Conservation (phyloP, 2,113 vertebrate species). For the Stegostoma tigrinum region DNA sequence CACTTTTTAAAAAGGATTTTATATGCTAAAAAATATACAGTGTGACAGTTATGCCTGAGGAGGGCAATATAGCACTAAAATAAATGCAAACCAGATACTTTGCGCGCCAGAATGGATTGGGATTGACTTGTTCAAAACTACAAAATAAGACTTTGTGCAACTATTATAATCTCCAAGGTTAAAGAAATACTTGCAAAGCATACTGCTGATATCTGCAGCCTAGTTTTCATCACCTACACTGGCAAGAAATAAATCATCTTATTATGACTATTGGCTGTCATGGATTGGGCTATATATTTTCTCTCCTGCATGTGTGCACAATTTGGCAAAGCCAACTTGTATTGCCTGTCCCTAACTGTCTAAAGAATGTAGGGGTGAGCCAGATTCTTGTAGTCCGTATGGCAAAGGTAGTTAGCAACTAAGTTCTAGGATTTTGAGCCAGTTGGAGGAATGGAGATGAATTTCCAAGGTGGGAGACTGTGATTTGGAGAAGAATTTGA, state of each 20-base stretch:
- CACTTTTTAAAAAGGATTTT: neutral
- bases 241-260: neutral
- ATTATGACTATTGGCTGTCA: neutral
- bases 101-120: neutral
- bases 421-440: neutral
- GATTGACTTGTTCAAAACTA: neutral
- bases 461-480: neutral
- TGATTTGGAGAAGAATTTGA: neutral
- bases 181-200: neutral
- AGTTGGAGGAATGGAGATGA: neutral
- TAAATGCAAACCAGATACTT: too few species aligned
- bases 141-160: neutral
- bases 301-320: too few species aligned
- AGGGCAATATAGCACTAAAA: neutral
- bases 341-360: neutral
- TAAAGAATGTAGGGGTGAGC: neutral
- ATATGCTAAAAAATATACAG: neutral
- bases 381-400: neutral
- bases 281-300: neutral
- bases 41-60: neutral
- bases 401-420: neutral
- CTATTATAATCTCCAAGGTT: neutral
- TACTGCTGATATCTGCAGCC: neutral
- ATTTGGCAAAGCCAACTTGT: neutral
- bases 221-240: neutral